phyloP scores from a whole-genome alignment of 2,888 invertebrate species.

The Pyrrhia umbra region DNA sequence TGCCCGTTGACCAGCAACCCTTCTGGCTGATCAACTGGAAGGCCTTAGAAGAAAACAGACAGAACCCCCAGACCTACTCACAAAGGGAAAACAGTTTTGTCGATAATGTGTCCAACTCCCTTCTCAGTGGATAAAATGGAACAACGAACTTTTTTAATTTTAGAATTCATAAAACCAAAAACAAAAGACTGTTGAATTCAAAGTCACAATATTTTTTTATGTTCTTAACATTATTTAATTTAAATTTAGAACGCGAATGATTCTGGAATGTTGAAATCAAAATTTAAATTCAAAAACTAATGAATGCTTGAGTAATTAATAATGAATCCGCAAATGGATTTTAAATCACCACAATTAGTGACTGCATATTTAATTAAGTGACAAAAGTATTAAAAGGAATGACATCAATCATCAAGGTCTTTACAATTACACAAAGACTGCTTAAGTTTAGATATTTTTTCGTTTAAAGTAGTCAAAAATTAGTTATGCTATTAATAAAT shows the following conservation, averaged over 20 bases:
- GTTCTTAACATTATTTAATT: neutral
- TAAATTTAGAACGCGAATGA: neutral
- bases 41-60: slow-evolving; percentile 90
- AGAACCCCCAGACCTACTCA: slow-evolving; percentile 70
- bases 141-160: neutral
- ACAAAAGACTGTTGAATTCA: slow-evolving; percentile 18
- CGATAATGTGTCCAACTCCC: slow-evolving; percentile 36
- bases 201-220: slow-evolving; percentile 3
- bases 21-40: slow-evolving; percentile 93
- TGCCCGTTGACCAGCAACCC: slow-evolving; percentile 88
- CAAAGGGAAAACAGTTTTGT: slow-evolving; percentile 71
- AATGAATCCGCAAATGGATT: slow-evolving; percentile 13
- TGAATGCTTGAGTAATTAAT: neutral
- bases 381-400: slow-evolving; percentile 2
- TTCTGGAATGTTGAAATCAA: neutral
- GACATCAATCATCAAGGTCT: slow-evolving; percentile 11
- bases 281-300: neutral
- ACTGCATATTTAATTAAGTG: neutral
- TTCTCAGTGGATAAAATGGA: slow-evolving; percentile 1
- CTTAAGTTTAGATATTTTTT: slow-evolving; percentile 16
- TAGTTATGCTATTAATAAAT: neutral
- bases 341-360: slow-evolving; percentile 1
- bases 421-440: slow-evolving; percentile 28
- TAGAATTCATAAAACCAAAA: neutral
- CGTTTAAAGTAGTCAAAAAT: neutral